Conservation (phyloP, 2,797 vertebrate genomes). For the Hemibagrus guttatus region DNA sequence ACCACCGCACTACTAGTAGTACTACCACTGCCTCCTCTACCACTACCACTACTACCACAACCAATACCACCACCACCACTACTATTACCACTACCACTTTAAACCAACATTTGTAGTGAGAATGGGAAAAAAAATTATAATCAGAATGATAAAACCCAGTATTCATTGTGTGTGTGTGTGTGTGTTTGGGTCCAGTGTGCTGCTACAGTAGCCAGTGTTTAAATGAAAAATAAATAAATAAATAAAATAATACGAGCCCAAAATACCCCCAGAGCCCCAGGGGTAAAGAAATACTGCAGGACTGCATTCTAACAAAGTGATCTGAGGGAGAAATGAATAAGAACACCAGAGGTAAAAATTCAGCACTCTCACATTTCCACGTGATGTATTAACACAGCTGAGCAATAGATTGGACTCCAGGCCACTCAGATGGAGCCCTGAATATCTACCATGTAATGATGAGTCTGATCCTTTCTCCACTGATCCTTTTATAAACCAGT, state of each 20-base stretch:
- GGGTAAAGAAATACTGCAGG: neutral
- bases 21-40: too few relatives aligned
- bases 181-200: neutral
- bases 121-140: neutral
- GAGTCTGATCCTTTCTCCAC: neutral
- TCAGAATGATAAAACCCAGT: neutral
- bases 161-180: neutral
- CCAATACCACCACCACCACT: accelerated
- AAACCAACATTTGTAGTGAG: neutral
- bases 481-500: neutral
- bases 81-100: neutral
- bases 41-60: neutral
- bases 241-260: neutral
- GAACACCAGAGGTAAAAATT: slow-evolving; percentile 14
- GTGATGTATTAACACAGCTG: neutral
- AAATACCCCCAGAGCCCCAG: neutral
- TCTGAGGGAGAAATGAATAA: slow-evolving; percentile 11
- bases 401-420: neutral
- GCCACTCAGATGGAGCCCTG: neutral
- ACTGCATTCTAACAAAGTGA: slow-evolving; percentile 17
- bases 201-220: neutral
- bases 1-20: too few relatives aligned
- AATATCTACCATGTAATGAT: neutral
- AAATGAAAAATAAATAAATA: neutral
- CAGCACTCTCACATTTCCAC: neutral